Conservation (phyloP, 23 tunicate species). For the Diplosoma virens region DNA sequence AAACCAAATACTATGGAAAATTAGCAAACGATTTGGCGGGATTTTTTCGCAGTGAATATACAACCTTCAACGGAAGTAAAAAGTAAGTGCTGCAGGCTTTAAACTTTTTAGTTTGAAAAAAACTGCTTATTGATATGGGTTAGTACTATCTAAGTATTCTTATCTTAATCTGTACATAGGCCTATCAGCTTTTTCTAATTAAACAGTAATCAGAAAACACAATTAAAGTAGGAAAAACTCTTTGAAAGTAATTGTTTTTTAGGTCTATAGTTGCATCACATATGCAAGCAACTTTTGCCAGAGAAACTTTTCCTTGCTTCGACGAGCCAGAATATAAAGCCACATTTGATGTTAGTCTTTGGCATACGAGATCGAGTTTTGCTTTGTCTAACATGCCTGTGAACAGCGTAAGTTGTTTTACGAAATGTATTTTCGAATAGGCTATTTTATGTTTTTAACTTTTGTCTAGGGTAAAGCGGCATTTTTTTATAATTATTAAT, state of each 20-base stretch:
- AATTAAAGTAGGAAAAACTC: too few species aligned
- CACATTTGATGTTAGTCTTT: slow-evolving; percentile 38
- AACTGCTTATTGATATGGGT: neutral
- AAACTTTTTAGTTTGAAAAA: neutral
- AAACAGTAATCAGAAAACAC: too few species aligned
- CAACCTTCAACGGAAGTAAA: slow-evolving; percentile 16
- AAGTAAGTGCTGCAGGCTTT: slow-evolving; percentile 29
- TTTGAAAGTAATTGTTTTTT: too few species aligned
- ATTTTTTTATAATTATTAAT: too few species aligned
- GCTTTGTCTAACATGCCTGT: slow-evolving; percentile 67
- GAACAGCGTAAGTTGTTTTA: neutral
- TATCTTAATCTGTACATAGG: too few species aligned
- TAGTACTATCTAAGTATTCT: neutral
- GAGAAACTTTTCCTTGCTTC: slow-evolving; percentile 69
- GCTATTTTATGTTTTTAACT: too few species aligned
- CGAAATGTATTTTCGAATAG: neutral
- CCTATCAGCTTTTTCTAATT: too few species aligned
- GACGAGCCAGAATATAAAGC: slow-evolving; percentile 71
- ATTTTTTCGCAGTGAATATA: slow-evolving; percentile 53
- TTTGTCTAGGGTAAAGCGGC: too few species aligned
- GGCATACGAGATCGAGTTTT: slow-evolving; percentile 33
- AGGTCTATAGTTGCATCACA: slow-evolving; percentile 57
- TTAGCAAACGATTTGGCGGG: slow-evolving; percentile 42
- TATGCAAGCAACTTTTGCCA: slow-evolving; percentile 64
- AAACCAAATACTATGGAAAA: slow-evolving; percentile 34